Percentiles rank a stretch among this genome's conserved stretches.
Evolutionary conservation across 2,888 invertebrate genomes (phyloP).

Genomic region (Drosophila merina): DNA sequence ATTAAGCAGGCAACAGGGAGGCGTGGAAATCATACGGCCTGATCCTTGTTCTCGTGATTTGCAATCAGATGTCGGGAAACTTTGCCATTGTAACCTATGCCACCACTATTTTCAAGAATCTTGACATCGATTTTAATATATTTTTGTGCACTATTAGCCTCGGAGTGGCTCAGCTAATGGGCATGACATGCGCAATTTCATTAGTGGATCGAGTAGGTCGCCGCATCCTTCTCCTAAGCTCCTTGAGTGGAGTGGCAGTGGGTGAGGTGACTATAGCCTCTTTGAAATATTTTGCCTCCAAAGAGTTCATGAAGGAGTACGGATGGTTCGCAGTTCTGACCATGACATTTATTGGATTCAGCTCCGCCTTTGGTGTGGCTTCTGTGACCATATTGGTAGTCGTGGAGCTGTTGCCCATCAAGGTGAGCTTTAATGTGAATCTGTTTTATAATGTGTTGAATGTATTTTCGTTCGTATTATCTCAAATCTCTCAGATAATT

Average conservation of each 20-base stretch:
- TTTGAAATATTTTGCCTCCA: conserved; percentile 53
- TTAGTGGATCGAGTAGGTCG: conserved; percentile 75
- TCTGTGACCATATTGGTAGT: conserved; percentile 74
- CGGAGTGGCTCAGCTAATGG: conserved; percentile 69
- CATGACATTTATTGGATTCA: conserved; percentile 65
- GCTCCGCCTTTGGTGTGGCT: conserved; percentile 62
- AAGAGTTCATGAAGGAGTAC: conserved; percentile 46
- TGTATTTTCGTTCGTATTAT: too few species aligned
- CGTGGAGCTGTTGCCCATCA: conserved; percentile 76
- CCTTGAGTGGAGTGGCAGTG: conserved; percentile 64
- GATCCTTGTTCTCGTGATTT: conserved; percentile 57
- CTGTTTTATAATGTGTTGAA: not conserved
- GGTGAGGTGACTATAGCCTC: conserved; percentile 64
- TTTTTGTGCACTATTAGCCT: conserved; percentile 71
- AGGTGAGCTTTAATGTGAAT: conserved; percentile 52
- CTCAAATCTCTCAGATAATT: conserved; percentile 63
- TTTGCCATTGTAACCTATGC: conserved; percentile 78
- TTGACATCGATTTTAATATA: conserved; percentile 63
- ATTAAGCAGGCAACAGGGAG: conserved; percentile 53
- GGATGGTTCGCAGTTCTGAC: conserved; percentile 73
- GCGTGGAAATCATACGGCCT: conserved; percentile 62
- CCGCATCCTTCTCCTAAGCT: conserved; percentile 66
- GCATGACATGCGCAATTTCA: conserved; percentile 57
- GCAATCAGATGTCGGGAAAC: conserved; percentile 72
- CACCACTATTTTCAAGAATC: conserved; percentile 69